Base-by-base conservation (phyloP, 2,888 invertebrate genomes). In the Cabera pusaria region DNA sequence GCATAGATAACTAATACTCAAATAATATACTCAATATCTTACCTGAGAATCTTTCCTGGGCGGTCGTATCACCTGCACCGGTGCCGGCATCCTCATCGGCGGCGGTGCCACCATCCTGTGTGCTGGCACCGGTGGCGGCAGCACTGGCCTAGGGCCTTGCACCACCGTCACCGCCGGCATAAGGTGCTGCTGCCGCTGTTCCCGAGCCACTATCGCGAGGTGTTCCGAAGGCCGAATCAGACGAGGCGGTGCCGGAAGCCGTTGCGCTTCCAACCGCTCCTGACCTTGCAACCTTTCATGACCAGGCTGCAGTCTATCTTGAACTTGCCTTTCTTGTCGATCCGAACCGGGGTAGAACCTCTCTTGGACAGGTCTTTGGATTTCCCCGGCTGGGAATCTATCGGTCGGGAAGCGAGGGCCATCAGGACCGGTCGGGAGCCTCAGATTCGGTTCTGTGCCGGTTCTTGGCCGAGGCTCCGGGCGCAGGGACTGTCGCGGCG, bases 221-320 rank as follows among this genome's bases (percentile, higher is more conserved):
- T 86, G 86, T 51, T 86, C 86, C 11, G 86, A 85, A 5, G 86
- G 86, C 4, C 86, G 71, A 54, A 85, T 85, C 44, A 85, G 74
- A 28, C 86, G 80, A 31, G 84, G 84, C 1, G 78, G 77, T 6
- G 73, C 64, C 17, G 69, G 62, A 22, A 61, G 9, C 14, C 14
- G 14, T 4, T 14, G 14, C 2, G 14, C 4, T 4, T 14, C 14
- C 14, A 14, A 2, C 14, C 2, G 4, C 14, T 4, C 3, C 2
- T 14, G 3, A 3, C 4, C 3, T 4, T 4, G 3, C 3, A 14
- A 4, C 14, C 14, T 14, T 14, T 29, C 29, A 3, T 29, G 14
- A 16, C 16, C 16, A 14, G 22, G 5, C 5, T 10, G 12, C 14
- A 14, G 11, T 5, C 20, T 20, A n/a, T 29, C 29, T 11, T 28